A percentile compares a stretch with the other conserved stretches of the same genome.
These are phyloP conservation scores for Galaxea fascicularis DNA, from an alignment of 92 coral and sea anemone genomes.

Conservation along the genomic window DNA sequence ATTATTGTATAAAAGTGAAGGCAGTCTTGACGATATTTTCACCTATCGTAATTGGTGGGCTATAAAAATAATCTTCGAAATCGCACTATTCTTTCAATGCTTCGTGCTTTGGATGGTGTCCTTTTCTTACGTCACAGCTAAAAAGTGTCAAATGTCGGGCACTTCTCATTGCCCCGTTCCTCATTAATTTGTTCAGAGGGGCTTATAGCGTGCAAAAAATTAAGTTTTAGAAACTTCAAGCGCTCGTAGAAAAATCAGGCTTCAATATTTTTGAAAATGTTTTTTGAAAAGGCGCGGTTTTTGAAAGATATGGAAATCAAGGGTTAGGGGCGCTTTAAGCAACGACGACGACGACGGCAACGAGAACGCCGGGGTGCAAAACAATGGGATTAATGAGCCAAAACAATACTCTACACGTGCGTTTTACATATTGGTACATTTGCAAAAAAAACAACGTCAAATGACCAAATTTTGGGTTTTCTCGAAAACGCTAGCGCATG, in stretches of 20 bases:
- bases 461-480: too few relatives aligned
- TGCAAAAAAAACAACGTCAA: too few relatives aligned
- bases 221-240: background rate
- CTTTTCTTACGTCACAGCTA: background rate
- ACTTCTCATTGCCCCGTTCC: background rate
- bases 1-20: too few relatives aligned
- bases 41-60: background rate
- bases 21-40: background rate
- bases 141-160: background rate
- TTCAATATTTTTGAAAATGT: background rate
- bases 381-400: too few relatives aligned
- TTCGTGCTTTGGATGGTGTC: background rate
- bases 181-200: background rate
- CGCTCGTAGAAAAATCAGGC: background rate
- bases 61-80: background rate
- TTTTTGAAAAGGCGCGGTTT: too few relatives aligned
- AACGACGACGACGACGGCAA: too few relatives aligned
- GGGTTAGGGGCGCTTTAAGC: background rate
- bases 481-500: too few relatives aligned
- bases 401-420: too few relatives aligned
- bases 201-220: background rate
- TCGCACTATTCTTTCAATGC: background rate
- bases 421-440: too few relatives aligned
- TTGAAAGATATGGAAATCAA: background rate
- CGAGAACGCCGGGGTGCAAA: too few relatives aligned